Evolutionary conservation across 2,888 invertebrate species (phyloP), one percentile per base, ranked within the genome.

Genomic region (Prenolepis imparis): DNA sequence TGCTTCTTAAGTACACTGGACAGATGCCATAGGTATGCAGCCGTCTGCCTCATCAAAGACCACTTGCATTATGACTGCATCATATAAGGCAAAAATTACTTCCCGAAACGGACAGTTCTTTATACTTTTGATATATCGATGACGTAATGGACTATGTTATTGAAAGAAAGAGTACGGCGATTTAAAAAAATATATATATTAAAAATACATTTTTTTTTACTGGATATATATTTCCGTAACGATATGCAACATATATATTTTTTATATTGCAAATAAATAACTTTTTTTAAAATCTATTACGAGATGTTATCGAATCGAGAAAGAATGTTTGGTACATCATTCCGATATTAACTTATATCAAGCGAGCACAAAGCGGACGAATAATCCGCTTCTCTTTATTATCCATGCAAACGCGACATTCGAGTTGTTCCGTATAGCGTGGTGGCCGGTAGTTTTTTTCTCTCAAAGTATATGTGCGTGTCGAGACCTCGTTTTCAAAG

Each of bases 1-100:
- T 67, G 84, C 88, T 87, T 84, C 82, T 82, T 82, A 70, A 83
- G 77, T 85, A 83, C 68, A 87, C 59, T 78, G 73, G 87, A 87
- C 90, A 89, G 90, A 90, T 90, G 90, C 85, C 89, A 81, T 84
- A 86, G 77, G 84, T 77, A 81, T 84, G 90, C 89, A 87, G 90
- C 88, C 87, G 87, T 84, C 86, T 77, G 82, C 77, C 70, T 88
- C 88, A 78, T 90, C 88, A 87, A 84, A 87, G 84, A 74, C 66
- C 61, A 82, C 82, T 83, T 75, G 73, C 81, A 84, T 80, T 70
- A 70, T 70, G 78, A 80, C 78, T 70, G 44, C 78, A 70, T 80
- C 78, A 68, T 24, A 8, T 52, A 52, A 68, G 41, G 21, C 32
- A 32, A 57, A 39, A 78, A 78, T 78, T 68, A 68, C 78, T 78